Conservation (phyloP, 1,140 invertebrate species). For the Linepithema humile region DNA sequence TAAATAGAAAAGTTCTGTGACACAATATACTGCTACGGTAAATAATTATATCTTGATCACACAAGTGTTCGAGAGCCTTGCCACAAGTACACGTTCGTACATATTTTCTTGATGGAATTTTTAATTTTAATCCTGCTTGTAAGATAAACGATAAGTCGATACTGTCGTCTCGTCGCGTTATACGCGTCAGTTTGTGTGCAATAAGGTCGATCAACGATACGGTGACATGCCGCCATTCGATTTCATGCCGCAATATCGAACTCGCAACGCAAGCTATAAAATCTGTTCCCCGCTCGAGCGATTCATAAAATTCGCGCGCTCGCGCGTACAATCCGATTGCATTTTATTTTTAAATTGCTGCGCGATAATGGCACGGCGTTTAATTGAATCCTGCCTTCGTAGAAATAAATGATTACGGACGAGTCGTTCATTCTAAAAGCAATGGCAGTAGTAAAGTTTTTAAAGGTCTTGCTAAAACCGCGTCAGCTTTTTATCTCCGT, state of each 20-base stretch:
- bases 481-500: too few relatives aligned
- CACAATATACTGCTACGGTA: too few relatives aligned
- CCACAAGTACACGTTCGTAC: background rate
- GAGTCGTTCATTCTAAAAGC: background rate
- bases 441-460: background rate
- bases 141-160: slow-evolving; percentile 13
- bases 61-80: background rate
- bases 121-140: slow-evolving; percentile 21
- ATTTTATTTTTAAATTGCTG: slow-evolving; percentile 18
- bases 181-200: slow-evolving; percentile 1
- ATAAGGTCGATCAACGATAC: slow-evolving; percentile 28
- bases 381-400: slow-evolving; percentile 9
- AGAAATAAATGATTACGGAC: background rate
- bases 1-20: too few relatives aligned
- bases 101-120: background rate
- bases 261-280: slow-evolving; percentile 22
- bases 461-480: background rate
- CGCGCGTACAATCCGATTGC: background rate
- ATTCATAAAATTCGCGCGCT: background rate
- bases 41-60: background rate
- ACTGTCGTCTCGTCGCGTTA: background rate
- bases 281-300: background rate
- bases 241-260: slow-evolving; percentile 2
- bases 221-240: background rate
- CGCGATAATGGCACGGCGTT: background rate